Base-by-base conservation (phyloP, 2,113 vertebrate species). In the Neogobius melanostomus region DNA sequence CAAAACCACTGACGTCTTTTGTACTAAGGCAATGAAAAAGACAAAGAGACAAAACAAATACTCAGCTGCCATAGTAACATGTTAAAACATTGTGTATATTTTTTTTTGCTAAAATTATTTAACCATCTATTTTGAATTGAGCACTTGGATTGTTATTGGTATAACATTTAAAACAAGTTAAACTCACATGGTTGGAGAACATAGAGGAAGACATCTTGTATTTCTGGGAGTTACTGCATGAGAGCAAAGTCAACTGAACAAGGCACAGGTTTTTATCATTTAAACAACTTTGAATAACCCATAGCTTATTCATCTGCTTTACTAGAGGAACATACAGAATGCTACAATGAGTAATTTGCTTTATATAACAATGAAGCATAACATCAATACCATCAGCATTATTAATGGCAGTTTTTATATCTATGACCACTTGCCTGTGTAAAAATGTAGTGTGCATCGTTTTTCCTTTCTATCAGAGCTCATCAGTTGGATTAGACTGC, bases 1-100 rank as follows among this genome's bases (percentile, higher is more conserved):
- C 59, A 82, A 68, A 53, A 84, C 65, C 64, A 71, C 6, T 8
- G 51, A 76, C 64, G 64, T n/a, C 14, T 45, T 66, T 70, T 75
- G 69, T 84, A 72, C 72, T 75, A 89, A 87, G 86, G 85, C 85
- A 86, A 79, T 68, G 44, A 44, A 61, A 53, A 84, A 85, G 68
- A 83, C 63, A 66, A 78, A 67, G 50, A 73, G 76, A 75, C 65
- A 51, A 79, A 84, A 69, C 52, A 66, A 45, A 54, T 68, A 66
- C 59, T 67, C 64, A 87, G 86, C 85, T 87, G 82, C 76, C 79
- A 74, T 76, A n/a, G 68, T 44, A 72, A 81, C 46, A 72, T 44
- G 14, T 71, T 65, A 16, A 5, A 81, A 69, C 66, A 70, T 60
- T 60, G 16, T 46, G 46, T 63, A 63, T 63, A 61, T 53, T 10